Evolutionary conservation across 2,888 invertebrate genomes (phyloP), one percentile per base, ranked within the genome.

Genomic region (Boloria selene): DNA sequence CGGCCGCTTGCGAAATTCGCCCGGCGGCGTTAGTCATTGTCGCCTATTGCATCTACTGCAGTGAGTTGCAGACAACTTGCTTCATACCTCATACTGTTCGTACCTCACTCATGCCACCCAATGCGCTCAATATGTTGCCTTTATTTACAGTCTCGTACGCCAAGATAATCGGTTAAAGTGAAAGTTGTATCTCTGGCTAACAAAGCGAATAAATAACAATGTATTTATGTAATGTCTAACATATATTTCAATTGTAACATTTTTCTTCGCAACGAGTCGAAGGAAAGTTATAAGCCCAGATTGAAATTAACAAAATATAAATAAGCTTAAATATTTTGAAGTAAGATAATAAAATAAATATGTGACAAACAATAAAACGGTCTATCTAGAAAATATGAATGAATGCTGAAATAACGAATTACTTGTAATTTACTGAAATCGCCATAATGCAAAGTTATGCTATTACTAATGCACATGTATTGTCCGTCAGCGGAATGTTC

Each of bases 1-100:
- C 79, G 81, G 76, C 75, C 76, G 75, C 76, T 90, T 90, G 83
- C 83, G 84, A 87, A 88, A 90, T 79, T 80, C 79, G 84, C 81
- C 84, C 80, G 82, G 79, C 74, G 79, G 77, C 81, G 81, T 87
- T 86, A 87, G 81, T 87, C 86, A 88, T 86, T 88, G 90, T 89
- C 85, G 83, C 80, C 80, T 83, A 83, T 84, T 85, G 86, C 85
- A 85, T 81, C 77, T 77, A 74, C 58, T 64, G 58, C 64, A 51
- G 56, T n/a, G n/a, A 56, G 56, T 75, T 77, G 76, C 72, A 71
- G 70, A 67, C 71, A 45, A 66, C 72, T 73, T 73, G 73, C 75
- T 66, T 75, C 74, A 70, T 64, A 64, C 52, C 45, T 52, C 58
- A 51, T 52, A 52, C 31, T 51, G 52, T 52, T 58, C 22, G 52